Conservation (phyloP, 2,113 vertebrate species). For the Panthera uncia region DNA sequence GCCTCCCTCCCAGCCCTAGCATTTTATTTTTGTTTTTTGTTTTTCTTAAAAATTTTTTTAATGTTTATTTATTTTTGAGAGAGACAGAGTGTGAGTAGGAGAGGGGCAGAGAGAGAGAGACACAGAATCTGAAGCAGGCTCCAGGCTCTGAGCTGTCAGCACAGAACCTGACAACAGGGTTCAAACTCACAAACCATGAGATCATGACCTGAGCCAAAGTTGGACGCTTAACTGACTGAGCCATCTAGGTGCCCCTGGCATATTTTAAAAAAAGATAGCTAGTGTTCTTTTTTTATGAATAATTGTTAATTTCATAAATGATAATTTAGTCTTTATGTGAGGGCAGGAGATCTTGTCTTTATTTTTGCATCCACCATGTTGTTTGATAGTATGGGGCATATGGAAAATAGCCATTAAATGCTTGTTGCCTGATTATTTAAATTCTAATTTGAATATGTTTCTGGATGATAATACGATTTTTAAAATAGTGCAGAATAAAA, state of each 20-base stretch:
- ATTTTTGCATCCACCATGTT: neutral
- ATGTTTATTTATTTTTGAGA: too few species aligned
- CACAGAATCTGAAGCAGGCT: too few species aligned
- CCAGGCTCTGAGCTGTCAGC: too few species aligned
- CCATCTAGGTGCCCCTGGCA: neutral
- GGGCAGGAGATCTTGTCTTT: neutral
- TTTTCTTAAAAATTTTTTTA: too few species aligned
- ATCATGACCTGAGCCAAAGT: neutral
- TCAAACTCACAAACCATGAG: too few species aligned
- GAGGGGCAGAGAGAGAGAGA: too few species aligned
- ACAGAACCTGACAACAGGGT: too few species aligned
- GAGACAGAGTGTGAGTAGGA: too few species aligned
- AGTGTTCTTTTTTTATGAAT: neutral
- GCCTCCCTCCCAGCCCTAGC: too few species aligned
- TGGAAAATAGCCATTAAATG: neutral
- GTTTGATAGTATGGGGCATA: neutral
- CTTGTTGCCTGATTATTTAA: slow-evolving; percentile 2
- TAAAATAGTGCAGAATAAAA: neutral
- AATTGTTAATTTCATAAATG: neutral
- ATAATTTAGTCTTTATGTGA: neutral
- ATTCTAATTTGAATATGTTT: neutral
- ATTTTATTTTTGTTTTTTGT: too few species aligned
- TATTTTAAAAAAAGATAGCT: neutral
- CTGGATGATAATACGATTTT: neutral
- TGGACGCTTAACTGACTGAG: neutral